Evolutionary conservation across 2,797 vertebrate genomes (phyloP), one percentile per base, ranked within the genome.

Genomic region (Syngnathus acus): DNA sequence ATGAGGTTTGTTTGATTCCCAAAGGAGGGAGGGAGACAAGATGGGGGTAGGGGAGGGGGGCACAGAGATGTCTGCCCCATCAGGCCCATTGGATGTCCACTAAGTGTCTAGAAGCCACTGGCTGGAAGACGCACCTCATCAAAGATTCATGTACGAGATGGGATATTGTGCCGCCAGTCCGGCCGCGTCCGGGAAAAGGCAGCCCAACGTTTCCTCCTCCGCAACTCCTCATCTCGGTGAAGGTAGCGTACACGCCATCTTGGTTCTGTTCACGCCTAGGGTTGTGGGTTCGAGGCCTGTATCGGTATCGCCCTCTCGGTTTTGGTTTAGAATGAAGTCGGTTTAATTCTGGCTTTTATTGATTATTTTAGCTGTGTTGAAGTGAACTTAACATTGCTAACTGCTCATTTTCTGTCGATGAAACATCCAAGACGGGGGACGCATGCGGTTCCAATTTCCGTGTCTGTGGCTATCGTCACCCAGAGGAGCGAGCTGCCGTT

Each of bases 91-190:
- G 87, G 89, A 90, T 86, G 92, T 45, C 60, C 60, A 45, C 39
- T 87, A 89, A 84, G 88, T 89, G 87, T 90, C 90, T 90, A 82
- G 88, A 87, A 84, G 82, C 79, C 85, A 89, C 80, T 76, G 80
- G 79, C 84, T 72, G 67, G 73, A 86, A 85, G 83, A 82, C 79
- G 78, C 78, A 70, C 84, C 68, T 83, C 78, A 92, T 95, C 89
- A 93, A 94, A 92, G 92, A 93, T 92, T 94, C 88, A 94, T 88
- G 74, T 84, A 71, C 66, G 26, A 73, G 81, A 68, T 80, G 55
- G 66, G 83, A 87, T 90, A 86, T 72, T 89, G 73, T 82, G 79
- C 80, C 81, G 72, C 80, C 85, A 82, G 68, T 82, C 80, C 70
- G 65, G 66, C 53, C 13, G 55, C 32, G 32, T 65, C 71, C 68